A percentile compares a stretch with the other conserved stretches of the same genome.
Evolutionary conservation across 1,140 invertebrate species (phyloP).

Genomic region (Zaprionus ghesquierei): DNA sequence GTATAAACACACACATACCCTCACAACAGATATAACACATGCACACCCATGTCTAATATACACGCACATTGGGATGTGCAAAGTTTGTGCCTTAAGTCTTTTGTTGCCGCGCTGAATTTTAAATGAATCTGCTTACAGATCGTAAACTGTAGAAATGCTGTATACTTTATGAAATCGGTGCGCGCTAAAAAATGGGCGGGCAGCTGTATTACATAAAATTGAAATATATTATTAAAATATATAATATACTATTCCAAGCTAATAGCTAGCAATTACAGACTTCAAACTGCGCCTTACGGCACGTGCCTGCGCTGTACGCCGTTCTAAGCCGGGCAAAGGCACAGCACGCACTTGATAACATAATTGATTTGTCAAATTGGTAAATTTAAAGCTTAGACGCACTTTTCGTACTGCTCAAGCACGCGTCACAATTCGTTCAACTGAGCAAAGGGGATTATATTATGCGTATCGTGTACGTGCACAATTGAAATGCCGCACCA

Average conservation of each 20-base stretch:
- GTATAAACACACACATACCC: slow-evolving; percentile 16
- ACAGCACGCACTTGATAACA: background rate
- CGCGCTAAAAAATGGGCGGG: too few relatives aligned
- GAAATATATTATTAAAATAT: too few relatives aligned
- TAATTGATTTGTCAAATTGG: background rate
- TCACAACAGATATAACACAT: slow-evolving; percentile 18
- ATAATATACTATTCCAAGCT: too few relatives aligned
- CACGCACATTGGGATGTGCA: slow-evolving; percentile 18
- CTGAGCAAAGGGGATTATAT: background rate
- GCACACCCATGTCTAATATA: too few relatives aligned
- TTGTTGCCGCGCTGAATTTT: slow-evolving; percentile 69
- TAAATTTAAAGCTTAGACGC: background rate
- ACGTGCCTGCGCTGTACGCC: too few relatives aligned
- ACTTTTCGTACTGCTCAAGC: background rate
- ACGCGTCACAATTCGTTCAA: slow-evolving; percentile 34
- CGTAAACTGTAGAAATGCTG: too few relatives aligned
- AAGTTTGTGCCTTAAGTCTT: slow-evolving; percentile 75
- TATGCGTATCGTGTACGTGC: slow-evolving; percentile 6
- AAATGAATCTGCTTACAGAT: slow-evolving; percentile 16
- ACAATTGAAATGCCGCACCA: slow-evolving; percentile 27
- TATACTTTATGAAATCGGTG: too few relatives aligned
- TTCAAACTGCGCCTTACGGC: too few relatives aligned
- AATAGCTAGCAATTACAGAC: too few relatives aligned
- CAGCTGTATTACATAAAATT: too few relatives aligned
- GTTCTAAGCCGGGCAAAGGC: too few relatives aligned